Evolutionary conservation across 2,113 vertebrate species (phyloP), one percentile per base, ranked within the genome.

Genomic region (Propithecus coquereli): DNA sequence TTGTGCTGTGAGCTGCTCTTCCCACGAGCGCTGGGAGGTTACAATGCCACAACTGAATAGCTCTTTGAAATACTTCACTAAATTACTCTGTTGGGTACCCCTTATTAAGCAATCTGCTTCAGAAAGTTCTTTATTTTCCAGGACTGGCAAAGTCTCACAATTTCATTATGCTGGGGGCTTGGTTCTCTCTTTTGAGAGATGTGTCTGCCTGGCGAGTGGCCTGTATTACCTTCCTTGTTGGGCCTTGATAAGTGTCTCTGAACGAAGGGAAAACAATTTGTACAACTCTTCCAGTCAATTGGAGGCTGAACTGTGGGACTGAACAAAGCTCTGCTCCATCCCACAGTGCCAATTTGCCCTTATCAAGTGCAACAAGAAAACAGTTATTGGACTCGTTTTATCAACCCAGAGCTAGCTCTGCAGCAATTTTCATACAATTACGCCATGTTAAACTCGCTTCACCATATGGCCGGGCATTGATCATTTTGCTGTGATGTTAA

Each of bases 301-400:
- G 88, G 94, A 95, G 87, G 88, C 93, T 89, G 57, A 90, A 87
- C 94, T 4, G 4, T 40, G 37, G 66, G 71, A 25, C 84, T 18
- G 88, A 65, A 87, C 82, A 86, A 47, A 97, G 86, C 95, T 68
- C 27, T 4, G 37, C 37, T 93, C 88, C 79, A 37, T 89, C 97
- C 93, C 93, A 73, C 59, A 10, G 94, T 84, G 97, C 93, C 96
- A 97, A 97, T 95, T 96, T 91, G 70, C 85, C 74, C 97, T 97
- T 98, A 97, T 96, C 97, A 81, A 96, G 86, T 81, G 86, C 96
- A 95, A 91, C 97, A 97, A 80, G 79, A 84, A 95, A 97, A 47
- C 82, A 87, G 82, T 32, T 18, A 50, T 12, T 96, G 94, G 68
- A 66, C 70, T 32, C 3, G 4, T 80, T 94, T 93, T 80, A 94